phyloP scores from a whole-genome alignment of 1,140 invertebrate species.

The Steinernema feltiae region DNA sequence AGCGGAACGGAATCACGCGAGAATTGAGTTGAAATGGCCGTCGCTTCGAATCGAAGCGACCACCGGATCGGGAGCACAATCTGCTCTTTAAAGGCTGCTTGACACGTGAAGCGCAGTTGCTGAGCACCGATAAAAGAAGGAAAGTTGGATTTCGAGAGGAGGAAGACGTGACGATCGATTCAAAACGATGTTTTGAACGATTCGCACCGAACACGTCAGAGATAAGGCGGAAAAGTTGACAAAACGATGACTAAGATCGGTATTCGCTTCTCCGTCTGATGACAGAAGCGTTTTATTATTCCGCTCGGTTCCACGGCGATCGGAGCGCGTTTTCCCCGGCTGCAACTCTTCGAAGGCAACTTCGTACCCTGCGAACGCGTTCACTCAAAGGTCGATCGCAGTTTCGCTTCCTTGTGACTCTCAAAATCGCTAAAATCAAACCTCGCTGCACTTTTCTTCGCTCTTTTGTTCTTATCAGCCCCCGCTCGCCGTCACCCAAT shows the following conservation, averaged over 20 bases:
- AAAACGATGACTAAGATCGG: background rate
- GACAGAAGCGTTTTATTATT: background rate
- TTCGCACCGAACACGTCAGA: background rate
- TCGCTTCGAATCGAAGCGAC: no score
- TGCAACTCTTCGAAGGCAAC: background rate
- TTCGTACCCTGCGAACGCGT: background rate
- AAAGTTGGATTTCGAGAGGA: background rate
- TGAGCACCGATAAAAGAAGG: no score
- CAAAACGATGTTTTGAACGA: background rate
- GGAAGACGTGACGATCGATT: background rate
- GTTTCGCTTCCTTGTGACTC: background rate
- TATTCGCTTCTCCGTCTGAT: background rate
- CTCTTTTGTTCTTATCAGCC: background rate
- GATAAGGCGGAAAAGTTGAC: background rate
- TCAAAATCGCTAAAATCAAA: background rate
- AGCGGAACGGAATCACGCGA: background rate
- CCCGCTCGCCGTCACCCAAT: background rate
- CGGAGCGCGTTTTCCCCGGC: background rate
- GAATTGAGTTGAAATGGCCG: background rate
- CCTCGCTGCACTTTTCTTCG: constrained; percentile 1
- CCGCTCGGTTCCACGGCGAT: background rate
- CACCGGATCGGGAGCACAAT: background rate
- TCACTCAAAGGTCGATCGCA: background rate
- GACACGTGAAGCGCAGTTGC: no score
- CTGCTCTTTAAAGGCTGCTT: no score